Evolutionary conservation across 2,113 vertebrate species (phyloP).

Genomic region (Passer montanus): DNA sequence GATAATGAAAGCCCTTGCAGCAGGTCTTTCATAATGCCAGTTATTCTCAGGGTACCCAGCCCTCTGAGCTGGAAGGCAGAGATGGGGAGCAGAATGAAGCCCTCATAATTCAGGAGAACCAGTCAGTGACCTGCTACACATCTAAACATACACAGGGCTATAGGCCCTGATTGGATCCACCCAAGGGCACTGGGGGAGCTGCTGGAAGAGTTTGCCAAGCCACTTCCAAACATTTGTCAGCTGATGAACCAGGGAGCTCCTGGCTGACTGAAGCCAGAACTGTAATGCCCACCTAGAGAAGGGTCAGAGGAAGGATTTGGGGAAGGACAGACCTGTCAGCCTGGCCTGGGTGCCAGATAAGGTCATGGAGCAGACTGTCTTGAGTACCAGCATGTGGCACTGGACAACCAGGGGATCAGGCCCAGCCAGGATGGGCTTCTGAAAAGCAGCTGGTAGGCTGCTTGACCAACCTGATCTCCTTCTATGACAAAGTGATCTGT

Average conservation of each 20-base stretch:
- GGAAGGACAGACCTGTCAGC: background rate
- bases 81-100: background rate
- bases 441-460: background rate
- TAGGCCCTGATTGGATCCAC: background rate
- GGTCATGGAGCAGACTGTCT: background rate
- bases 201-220: background rate
- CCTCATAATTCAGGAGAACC: background rate
- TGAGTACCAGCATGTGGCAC: background rate
- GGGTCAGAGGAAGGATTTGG: rapidly evolving
- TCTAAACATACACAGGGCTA: too few species aligned
- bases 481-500: background rate
- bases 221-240: background rate
- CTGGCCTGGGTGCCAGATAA: background rate
- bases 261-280: background rate
- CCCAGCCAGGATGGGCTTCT: background rate
- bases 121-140: background rate
- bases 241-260: too few species aligned
- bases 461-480: background rate
- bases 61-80: background rate
- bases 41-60: background rate
- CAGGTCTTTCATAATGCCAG: background rate
- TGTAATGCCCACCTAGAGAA: background rate
- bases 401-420: background rate
- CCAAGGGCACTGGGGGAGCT: background rate
- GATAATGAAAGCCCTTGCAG: background rate